Evolutionary conservation across 1,140 invertebrate genomes (phyloP), one percentile per base, ranked within the genome.

Genomic region (Eciton burchellii): DNA sequence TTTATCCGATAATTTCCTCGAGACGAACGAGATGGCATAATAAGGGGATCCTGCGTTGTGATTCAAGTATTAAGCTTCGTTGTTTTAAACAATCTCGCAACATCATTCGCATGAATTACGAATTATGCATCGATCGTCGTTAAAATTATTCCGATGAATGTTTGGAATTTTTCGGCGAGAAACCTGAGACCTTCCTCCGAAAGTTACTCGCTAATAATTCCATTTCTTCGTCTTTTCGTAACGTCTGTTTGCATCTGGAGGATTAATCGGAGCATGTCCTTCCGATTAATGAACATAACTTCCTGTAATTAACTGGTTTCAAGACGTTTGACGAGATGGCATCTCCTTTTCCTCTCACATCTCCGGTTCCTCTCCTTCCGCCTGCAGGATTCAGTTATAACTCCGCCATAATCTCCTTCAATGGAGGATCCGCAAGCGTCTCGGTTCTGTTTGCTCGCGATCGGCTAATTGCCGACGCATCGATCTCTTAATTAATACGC

Each of bases 401-500:
- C 56, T 47, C 68, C 43, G 68, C 56, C 76, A 65, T 87, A 87
- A 88, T 82, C 86, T 71, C 85, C 82, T 87, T 87, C 82, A 87
- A 88, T 84, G 57, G 86, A 76, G 76, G 81, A 47, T 87, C 54
- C 66, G 6, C 85, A 14, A n/a, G 29, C 65, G 82, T 84, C 60
- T 65, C 52, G 49, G 73, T 56, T 68, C 86, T 45, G 83, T 86
- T 88, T 74, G 71, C 83, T 84, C 70, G 70, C 79, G 83, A 84
- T 68, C 63, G 59, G 47, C 86, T 88, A 87, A 88, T 88, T 88
- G 85, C 86, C 82, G 71, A 59, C 85, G 85, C 86, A 79, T 88
- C 85, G 82, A 88, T 88, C 85, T 88, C 85, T 88, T 88, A 87
- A 88, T 88, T 88, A 88, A 84, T 87, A 82, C 79, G 81, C 84